Conservation (phyloP, 2,113 vertebrate species). For the Gallinago paraguaiae region DNA sequence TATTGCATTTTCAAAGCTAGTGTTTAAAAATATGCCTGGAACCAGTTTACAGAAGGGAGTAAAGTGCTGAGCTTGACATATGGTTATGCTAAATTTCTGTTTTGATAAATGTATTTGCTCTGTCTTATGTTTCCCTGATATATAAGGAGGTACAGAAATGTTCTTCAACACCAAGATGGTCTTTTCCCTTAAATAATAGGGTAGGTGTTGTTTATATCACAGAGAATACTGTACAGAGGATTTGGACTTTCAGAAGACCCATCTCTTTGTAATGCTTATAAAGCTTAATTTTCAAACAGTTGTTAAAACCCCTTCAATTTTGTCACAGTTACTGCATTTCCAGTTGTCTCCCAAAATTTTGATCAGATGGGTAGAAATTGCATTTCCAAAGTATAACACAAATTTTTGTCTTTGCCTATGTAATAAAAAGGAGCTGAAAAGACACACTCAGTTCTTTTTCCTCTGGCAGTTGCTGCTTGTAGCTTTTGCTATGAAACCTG, state of each 20-base stretch:
- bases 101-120: not conserved
- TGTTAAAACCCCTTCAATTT: not conserved
- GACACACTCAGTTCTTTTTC: fast-evolving
- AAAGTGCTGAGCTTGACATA: not conserved
- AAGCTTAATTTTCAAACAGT: not conserved
- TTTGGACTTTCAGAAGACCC: not conserved
- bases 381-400: not conserved
- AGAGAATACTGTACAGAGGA: not conserved
- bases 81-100: not conserved
- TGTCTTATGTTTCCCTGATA: not conserved
- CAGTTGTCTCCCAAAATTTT: not conserved
- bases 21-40: not conserved
- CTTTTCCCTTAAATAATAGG: not conserved
- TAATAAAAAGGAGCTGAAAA: not conserved
- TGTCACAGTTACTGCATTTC: not conserved
- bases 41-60: not conserved
- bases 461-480: not conserved
- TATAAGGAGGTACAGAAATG: not conserved
- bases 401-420: not conserved
- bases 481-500: not conserved
- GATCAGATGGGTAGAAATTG: not conserved
- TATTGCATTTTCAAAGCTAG: not conserved
- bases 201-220: not conserved
- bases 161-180: not conserved
- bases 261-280: not conserved